Base-by-base conservation (phyloP, 2,113 vertebrate species). In the Ivindomyrus marchei region DNA sequence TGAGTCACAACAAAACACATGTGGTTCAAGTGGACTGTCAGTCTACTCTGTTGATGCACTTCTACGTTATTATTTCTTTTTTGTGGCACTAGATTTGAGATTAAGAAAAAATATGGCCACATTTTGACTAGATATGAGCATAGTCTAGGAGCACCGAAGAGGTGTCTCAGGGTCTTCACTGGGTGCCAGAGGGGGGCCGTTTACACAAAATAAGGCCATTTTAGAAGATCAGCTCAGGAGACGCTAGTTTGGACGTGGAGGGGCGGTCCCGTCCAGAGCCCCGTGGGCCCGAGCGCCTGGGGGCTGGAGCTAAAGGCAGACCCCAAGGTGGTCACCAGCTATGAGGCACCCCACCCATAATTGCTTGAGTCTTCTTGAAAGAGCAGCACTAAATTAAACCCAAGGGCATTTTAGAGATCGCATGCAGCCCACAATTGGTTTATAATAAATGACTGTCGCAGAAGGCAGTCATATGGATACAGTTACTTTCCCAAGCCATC, bases 401-500 rank as follows among this genome's bases (percentile, higher is more conserved):
- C 92, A 93, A 94, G 94, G 92, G 92, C 45, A 94, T 92, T 94
- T 80, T 93, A 90, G 91, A 92, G 91, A 93, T 93, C 92, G 91
- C 91, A 91, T 93, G 95, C 92, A 93, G 94, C 94, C 95, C 96
- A 95, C 93, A 94, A 95, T 94, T 74, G 94, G 94, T 94, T 95
- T 95, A 95, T 95, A 95, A 95, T 96, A 96, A 96, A 96, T 93
- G 94, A 95, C 95, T 90, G 94, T 94, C 93, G 93, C 91, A 39
- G 93, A 93, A 95, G 91, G 93, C 93, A 91, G 95, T 96, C 95
- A 95, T 96, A 95, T 95, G 95, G 95, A 95, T 94, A 91, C 94
- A 95, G 92, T 96, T 95, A 95, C 91, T 89, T 94, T 93, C 92
- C 92, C 9, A 90, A 87, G 91, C 93, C 90, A 91, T 92, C 92